Conservation (phyloP, 1,140 invertebrate species). For the Belonocnema kinseyi region DNA sequence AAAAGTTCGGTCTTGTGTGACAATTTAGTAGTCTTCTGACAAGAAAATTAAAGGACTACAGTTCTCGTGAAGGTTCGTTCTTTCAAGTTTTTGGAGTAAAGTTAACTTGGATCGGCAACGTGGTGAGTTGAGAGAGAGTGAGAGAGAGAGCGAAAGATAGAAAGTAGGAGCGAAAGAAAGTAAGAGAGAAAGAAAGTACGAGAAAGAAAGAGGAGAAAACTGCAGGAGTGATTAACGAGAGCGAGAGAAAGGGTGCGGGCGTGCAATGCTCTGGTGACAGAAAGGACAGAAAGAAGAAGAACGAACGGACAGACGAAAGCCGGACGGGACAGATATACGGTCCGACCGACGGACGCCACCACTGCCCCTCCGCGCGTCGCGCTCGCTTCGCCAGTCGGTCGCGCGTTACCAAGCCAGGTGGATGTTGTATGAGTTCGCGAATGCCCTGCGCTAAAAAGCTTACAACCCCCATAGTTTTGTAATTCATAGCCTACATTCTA, state of each 20-base stretch:
- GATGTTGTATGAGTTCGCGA: conserved; percentile 66
- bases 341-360: conserved; percentile 36
- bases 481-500: conserved; percentile 1
- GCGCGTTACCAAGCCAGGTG: conserved; percentile 67
- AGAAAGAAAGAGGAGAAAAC: conserved; percentile 32
- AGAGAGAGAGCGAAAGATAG: conserved; percentile 10
- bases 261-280: conserved; percentile 54
- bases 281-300: conserved; percentile 64
- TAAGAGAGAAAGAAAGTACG: too few species aligned
- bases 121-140: conserved; percentile 10
- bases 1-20: conserved; percentile 13
- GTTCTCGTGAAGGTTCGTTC: background rate
- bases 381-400: conserved; percentile 56
- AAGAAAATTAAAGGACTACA: background rate
- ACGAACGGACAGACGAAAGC: conserved; percentile 15
- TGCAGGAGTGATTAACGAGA: conserved; percentile 39
- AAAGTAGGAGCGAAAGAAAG: conserved; percentile 31
- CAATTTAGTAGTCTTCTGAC: background rate
- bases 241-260: conserved; percentile 31
- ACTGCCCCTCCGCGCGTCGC: conserved; percentile 37
- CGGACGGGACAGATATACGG: conserved; percentile 24
- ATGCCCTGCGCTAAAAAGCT: conserved; percentile 49
- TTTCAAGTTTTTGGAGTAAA: background rate
- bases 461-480: conserved; percentile 19
- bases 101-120: background rate